These are phyloP conservation scores for Bombus ignitus DNA, from an alignment of 1,140 invertebrate species.

Conservation along the genomic window DNA sequence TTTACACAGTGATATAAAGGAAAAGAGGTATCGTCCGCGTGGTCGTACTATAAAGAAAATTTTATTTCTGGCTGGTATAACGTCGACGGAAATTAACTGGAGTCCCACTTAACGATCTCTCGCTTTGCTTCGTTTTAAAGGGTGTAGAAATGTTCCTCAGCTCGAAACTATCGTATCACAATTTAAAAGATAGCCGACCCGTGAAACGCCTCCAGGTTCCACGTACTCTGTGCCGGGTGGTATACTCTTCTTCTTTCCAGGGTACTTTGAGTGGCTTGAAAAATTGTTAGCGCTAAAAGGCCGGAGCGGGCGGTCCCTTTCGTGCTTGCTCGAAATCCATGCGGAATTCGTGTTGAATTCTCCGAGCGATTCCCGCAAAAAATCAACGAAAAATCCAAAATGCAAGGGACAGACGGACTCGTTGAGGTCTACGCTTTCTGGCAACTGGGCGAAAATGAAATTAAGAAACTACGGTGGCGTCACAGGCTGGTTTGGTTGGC, in stretches of 20 bases:
- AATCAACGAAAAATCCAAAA: not conserved
- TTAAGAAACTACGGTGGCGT: constrained; percentile 54
- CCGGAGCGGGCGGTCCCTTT: not conserved
- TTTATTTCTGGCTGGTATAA: constrained; percentile 6
- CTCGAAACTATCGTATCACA: constrained; percentile 27
- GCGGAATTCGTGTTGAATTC: not conserved
- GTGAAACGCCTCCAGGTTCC: constrained; percentile 16
- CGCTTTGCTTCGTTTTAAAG: not conserved
- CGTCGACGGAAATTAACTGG: constrained; percentile 8
- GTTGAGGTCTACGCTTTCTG: constrained; percentile 11
- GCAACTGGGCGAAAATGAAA: constrained; percentile 50
- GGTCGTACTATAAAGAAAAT: constrained; percentile 11
- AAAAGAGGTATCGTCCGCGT: not conserved
- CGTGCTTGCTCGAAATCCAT: not conserved
- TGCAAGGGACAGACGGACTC: not conserved
- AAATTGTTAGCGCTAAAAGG: constrained; percentile 14
- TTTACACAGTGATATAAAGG: not conserved
- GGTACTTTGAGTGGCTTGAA: not conserved
- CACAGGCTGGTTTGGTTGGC: not conserved
- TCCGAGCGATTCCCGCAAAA: not conserved
- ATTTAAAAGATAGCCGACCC: constrained; percentile 32
- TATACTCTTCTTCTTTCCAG: not conserved
- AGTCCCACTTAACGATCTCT: constrained; percentile 29
- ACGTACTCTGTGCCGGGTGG: not conserved
- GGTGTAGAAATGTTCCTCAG: not conserved